Evolutionary conservation across 2,113 vertebrate genomes (phyloP).

Genomic region (Cochlearius cochlearius): DNA sequence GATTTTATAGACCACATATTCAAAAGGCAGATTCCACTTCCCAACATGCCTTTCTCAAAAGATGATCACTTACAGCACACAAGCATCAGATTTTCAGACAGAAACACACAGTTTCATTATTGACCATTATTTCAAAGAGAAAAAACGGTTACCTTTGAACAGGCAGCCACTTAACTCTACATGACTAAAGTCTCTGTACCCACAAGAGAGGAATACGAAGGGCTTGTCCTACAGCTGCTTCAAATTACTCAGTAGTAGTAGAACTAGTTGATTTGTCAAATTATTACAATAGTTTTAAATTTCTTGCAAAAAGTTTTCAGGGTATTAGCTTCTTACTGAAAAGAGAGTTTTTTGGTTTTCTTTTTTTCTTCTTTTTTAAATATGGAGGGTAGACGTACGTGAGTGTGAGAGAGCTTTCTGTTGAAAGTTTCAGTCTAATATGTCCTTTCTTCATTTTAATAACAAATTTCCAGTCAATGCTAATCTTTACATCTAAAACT

Average conservation of each 20-base stretch:
- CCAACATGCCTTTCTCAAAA: background rate
- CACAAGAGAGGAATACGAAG: background rate
- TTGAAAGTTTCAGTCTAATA: background rate
- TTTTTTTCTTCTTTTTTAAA: background rate
- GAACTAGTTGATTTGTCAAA: background rate
- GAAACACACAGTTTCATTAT: background rate
- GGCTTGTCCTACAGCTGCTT: background rate
- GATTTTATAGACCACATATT: background rate
- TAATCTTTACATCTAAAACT: background rate
- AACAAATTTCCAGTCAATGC: background rate
- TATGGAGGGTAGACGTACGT: background rate
- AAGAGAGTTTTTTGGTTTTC: background rate
- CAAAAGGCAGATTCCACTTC: background rate
- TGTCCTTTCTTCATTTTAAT: background rate
- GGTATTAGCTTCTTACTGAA: background rate
- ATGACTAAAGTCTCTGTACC: background rate
- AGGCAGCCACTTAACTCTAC: background rate
- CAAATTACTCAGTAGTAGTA: background rate
- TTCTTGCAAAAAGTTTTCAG: background rate
- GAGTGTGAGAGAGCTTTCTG: background rate
- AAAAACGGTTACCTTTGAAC: background rate
- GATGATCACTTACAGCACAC: background rate
- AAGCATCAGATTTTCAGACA: background rate
- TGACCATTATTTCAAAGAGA: background rate
- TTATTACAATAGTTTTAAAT: background rate